These are phyloP conservation scores for Tupaia chinensis DNA, from an alignment of 2,113 vertebrate genomes.

Conservation along the genomic window DNA sequence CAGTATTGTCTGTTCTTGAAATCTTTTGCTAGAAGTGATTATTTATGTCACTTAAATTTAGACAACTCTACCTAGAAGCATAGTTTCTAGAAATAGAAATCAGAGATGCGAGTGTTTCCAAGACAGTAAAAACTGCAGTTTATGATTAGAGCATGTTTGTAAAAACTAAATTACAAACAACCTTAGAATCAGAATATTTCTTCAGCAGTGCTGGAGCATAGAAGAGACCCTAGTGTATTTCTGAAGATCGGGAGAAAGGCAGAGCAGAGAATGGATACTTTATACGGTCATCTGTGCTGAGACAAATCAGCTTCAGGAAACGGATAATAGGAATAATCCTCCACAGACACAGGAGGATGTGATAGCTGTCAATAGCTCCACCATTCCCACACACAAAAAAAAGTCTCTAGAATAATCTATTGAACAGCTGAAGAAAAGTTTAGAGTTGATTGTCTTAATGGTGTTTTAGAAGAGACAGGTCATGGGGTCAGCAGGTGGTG, in stretches of 20 bases:
- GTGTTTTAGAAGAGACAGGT: background rate
- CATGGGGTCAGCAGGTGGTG: no score
- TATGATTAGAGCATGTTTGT: background rate
- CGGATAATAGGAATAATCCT: background rate
- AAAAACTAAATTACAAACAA: background rate
- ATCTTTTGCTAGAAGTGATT: background rate
- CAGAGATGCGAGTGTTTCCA: background rate
- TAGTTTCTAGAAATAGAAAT: background rate
- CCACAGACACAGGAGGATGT: background rate
- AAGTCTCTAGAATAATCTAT: background rate
- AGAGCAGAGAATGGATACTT: background rate
- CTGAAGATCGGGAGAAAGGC: background rate
- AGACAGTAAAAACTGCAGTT: background rate
- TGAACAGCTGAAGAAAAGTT: background rate
- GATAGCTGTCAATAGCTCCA: background rate
- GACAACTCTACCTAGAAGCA: background rate
- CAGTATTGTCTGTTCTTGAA: background rate
- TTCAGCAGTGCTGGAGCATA: background rate
- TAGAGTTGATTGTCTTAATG: background rate
- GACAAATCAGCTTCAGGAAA: background rate
- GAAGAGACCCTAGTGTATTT: background rate
- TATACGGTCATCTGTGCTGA: background rate
- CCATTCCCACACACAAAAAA: background rate
- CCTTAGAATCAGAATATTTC: background rate
- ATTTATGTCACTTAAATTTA: background rate